Conservation (phyloP, 2,797 vertebrate genomes). For the Garrulus glandarius region DNA sequence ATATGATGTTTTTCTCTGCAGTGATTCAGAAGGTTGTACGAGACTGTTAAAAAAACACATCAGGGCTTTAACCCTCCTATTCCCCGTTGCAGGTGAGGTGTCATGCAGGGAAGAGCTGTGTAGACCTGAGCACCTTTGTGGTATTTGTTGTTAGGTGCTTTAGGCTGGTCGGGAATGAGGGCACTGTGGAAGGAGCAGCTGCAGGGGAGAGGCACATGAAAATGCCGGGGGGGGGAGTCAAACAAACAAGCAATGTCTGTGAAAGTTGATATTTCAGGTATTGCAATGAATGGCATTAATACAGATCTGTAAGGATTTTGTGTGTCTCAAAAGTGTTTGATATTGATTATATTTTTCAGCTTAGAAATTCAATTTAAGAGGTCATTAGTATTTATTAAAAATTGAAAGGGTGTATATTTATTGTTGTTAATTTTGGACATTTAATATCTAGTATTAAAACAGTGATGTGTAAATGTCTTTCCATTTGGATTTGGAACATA, state of each 20-base stretch:
- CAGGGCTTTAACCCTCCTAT: not conserved
- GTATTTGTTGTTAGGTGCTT: not conserved
- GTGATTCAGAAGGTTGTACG: not conserved
- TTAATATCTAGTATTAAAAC: not conserved
- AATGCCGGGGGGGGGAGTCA: not conserved
- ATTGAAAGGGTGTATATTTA: not conserved
- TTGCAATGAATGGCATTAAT: not conserved
- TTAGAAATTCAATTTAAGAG: not conserved
- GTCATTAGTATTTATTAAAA: conserved; percentile 24
- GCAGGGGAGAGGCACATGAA: not conserved
- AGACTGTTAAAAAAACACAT: not conserved
- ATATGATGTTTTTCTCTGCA: not conserved
- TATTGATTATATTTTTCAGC: not conserved
- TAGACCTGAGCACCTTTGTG: not conserved
- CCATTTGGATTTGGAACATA: not conserved
- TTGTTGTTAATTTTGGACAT: not conserved
- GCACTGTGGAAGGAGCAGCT: not conserved
- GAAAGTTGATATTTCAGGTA: not conserved
- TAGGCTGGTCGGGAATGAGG: not conserved
- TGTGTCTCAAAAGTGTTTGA: not conserved
- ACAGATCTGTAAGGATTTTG: not conserved
- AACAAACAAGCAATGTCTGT: not conserved
- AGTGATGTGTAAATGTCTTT: not conserved
- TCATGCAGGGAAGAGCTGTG: not conserved
- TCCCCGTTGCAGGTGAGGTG: not conserved